Base-by-base conservation (phyloP, 2,797 vertebrate species). In the Galago senegalensis region DNA sequence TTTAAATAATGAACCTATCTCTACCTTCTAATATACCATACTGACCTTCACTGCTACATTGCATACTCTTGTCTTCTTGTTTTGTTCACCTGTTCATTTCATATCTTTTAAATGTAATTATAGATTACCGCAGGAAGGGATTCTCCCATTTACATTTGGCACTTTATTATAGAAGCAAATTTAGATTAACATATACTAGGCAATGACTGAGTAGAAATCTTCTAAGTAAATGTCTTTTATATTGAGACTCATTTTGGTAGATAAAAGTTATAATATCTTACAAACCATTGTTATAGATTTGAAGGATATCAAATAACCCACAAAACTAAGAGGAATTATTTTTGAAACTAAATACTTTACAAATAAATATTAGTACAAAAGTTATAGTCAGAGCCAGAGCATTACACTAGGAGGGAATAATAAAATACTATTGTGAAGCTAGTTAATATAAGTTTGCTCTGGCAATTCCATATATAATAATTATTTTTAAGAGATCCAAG, bases 341-440 rank as follows among this genome's bases (percentile, higher is more conserved):
- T 82, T 81, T 81, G 85, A 94, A 94, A n/a, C 56, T n/a, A 6
- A 12, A 29, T 77, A 61, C 23, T 90, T 89, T 93, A 25, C 12
- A 90, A 79, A 83, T 86, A 70, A 87, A 79, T 82, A 70, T 34
- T 87, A 69, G 61, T 58, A 18, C 3, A 61, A 80, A 89, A 79
- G 6, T 69, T 83, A 90, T 25, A 63, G 5, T 81, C 8, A 43
- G 27, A 65, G 2, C 4, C 77, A 70, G 80, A 91, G n/a, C 29
- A 79, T 87, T 87, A 20, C 40, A 46, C 29, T 43, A 73, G 17
- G 18, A 83, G 37, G 11, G 10, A 37, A 61, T 21, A 70, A 49
- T 37, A 80, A 25, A 63, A 67, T 10, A 49, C 13, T 85, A 85
- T 18, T 34, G 13, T 85, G 60, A 23, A 20, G 8, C 7, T 40